These are phyloP conservation scores for Oikopleura vanhoeffeni DNA, from an alignment of 23 tunicate species.

Conservation along the genomic window DNA sequence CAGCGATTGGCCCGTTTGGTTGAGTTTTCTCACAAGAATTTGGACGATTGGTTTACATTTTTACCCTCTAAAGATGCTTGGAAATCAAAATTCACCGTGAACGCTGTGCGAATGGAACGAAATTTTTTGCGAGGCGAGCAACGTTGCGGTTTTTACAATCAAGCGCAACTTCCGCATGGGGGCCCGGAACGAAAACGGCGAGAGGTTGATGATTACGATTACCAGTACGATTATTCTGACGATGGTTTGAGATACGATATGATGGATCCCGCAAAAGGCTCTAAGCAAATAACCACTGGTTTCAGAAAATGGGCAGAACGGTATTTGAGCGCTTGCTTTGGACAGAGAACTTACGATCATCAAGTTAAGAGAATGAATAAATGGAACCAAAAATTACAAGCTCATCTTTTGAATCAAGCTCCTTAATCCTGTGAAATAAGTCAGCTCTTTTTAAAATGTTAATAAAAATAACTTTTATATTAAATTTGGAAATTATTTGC, in stretches of 20 bases:
- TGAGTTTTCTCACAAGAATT: neutral
- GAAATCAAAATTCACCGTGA: neutral
- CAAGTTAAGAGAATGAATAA: slow-evolving; percentile 7
- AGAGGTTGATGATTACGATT: too few relatives aligned
- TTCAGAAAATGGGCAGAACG: too few relatives aligned
- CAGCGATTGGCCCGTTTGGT: too few relatives aligned
- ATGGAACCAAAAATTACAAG: slow-evolving; percentile 9
- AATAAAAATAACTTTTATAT: too few relatives aligned
- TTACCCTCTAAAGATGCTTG: neutral
- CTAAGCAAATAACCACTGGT: slow-evolving; percentile 3
- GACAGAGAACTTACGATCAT: neutral
- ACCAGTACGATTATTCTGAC: too few relatives aligned
- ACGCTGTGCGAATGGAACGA: neutral
- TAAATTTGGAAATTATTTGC: too few relatives aligned
- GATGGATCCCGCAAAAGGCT: neutral
- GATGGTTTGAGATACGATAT: neutral
- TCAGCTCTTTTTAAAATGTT: too few relatives aligned
- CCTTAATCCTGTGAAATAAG: too few relatives aligned
- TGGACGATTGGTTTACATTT: neutral
- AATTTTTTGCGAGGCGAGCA: too few relatives aligned
- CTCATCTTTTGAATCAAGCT: too few relatives aligned
- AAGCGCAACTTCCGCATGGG: neutral
- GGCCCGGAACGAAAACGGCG: neutral
- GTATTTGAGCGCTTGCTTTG: neutral
- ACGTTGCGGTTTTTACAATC: neutral